Evolutionary conservation across 1,140 invertebrate species (phyloP).

Genomic region (Eufriesea mexicana): DNA sequence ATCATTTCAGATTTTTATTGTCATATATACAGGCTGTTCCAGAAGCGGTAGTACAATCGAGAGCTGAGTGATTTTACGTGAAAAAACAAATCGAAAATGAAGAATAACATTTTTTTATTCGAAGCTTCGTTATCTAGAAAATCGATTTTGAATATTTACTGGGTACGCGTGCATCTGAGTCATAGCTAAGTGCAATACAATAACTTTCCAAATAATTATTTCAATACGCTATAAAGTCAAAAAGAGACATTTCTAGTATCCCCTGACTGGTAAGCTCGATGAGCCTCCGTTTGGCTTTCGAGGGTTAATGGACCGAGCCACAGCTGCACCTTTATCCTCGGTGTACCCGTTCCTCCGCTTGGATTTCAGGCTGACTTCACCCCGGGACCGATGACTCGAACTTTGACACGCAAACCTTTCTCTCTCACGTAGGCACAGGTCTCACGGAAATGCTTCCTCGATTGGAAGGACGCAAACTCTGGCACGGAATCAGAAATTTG

Average conservation of each 20-base stretch:
- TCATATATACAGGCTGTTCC: too few species aligned
- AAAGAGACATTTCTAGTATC: neutral
- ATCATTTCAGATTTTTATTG: too few species aligned
- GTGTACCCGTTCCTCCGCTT: neutral
- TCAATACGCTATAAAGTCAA: too few species aligned
- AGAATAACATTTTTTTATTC: too few species aligned
- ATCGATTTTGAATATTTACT: too few species aligned
- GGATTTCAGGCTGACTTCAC: constrained; percentile 4
- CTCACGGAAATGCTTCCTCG: neutral
- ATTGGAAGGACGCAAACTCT: neutral
- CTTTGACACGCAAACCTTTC: constrained; percentile 14
- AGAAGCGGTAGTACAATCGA: too few species aligned
- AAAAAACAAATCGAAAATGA: too few species aligned
- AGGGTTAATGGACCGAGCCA: constrained; percentile 30
- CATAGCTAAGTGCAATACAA: too few species aligned
- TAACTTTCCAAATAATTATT: too few species aligned
- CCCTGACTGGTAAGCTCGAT: neutral
- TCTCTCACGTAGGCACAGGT: neutral
- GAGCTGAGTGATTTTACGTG: too few species aligned
- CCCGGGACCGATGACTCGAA: neutral
- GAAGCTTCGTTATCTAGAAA: too few species aligned
- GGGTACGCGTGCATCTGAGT: too few species aligned
- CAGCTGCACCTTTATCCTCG: constrained; percentile 5
- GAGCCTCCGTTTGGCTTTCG: neutral
- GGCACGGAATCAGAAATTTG: neutral